A percentile compares a stretch with the other conserved stretches of the same genome.
These are phyloP conservation scores for Rhamnusium bicolor DNA, from an alignment of 2,888 invertebrate genomes.

Conservation along the genomic window DNA sequence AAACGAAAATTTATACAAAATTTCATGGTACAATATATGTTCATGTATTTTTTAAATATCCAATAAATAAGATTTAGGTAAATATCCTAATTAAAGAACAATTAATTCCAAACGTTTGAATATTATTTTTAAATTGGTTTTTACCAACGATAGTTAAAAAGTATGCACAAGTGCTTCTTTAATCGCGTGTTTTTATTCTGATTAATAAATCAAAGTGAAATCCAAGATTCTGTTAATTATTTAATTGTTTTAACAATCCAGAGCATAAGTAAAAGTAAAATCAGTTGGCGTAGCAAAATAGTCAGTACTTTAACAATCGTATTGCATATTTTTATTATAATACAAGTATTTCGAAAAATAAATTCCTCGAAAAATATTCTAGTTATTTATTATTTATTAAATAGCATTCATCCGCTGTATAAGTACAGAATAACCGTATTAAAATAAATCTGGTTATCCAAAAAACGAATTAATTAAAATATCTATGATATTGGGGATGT, in stretches of 20 bases:
- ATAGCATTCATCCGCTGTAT: background rate
- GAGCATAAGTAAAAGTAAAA: constrained; percentile 70
- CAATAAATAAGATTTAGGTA: background rate
- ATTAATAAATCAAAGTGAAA: constrained; percentile 65
- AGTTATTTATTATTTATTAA: background rate
- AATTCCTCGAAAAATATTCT: background rate
- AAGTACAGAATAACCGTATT: too few relatives aligned
- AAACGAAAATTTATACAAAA: too few relatives aligned
- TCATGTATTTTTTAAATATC: background rate
- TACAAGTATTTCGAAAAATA: constrained; percentile 16
- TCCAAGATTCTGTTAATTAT: constrained; percentile 68
- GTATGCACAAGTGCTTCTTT: constrained; percentile 35
- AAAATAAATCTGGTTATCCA: background rate
- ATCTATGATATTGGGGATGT: too few relatives aligned
- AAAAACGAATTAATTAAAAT: background rate
- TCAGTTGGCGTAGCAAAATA: constrained; percentile 56
- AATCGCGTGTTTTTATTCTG: constrained; percentile 58
- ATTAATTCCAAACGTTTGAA: background rate
- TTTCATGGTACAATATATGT: too few relatives aligned
- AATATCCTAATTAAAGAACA: background rate
- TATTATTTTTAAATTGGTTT: background rate
- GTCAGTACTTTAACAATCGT: constrained; percentile 50
- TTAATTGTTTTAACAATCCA: constrained; percentile 69
- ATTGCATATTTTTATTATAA: constrained; percentile 39
- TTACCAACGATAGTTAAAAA: background rate